Percentiles rank a stretch among this genome's conserved stretches.
phyloP scores from a whole-genome alignment of 2,113 vertebrate genomes.

The Leptosomus discolor region DNA sequence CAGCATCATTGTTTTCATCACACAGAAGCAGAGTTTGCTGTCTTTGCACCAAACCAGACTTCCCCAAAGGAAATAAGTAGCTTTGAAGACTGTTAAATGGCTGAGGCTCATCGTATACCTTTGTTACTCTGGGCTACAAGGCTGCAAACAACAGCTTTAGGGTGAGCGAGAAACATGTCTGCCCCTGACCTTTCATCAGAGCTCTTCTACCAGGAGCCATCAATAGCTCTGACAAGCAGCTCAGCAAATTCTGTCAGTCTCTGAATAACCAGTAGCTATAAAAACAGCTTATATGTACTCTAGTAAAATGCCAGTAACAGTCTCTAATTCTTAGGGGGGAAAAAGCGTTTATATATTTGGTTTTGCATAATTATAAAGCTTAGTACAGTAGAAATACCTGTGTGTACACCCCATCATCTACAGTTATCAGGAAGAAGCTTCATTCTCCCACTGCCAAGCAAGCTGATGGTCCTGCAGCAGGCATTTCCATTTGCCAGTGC shows the following conservation, averaged over 20 bases:
- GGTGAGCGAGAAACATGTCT: neutral
- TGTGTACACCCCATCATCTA: neutral
- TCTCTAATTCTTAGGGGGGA: neutral
- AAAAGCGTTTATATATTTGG: neutral
- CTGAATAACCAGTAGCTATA: neutral
- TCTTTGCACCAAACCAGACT: neutral
- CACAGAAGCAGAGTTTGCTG: neutral
- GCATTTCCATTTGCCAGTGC: fast-evolving
- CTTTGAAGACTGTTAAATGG: neutral
- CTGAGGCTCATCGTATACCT: neutral
- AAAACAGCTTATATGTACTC: neutral
- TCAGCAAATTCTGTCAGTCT: neutral
- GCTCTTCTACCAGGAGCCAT: neutral
- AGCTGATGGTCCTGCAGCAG: neutral
- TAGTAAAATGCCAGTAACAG: fast-evolving
- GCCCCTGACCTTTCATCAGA: neutral
- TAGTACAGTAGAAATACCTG: neutral
- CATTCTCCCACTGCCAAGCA: neutral
- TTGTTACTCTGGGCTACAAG: neutral
- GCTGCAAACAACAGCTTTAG: neutral
- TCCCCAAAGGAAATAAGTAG: neutral
- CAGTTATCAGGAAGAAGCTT: neutral
- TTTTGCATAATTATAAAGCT: neutral
- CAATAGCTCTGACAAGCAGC: neutral
- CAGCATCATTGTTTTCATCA: fast-evolving